These are phyloP conservation scores for Chymomyza fuscimana DNA, from an alignment of 2,888 invertebrate genomes.

Conservation along the genomic window DNA sequence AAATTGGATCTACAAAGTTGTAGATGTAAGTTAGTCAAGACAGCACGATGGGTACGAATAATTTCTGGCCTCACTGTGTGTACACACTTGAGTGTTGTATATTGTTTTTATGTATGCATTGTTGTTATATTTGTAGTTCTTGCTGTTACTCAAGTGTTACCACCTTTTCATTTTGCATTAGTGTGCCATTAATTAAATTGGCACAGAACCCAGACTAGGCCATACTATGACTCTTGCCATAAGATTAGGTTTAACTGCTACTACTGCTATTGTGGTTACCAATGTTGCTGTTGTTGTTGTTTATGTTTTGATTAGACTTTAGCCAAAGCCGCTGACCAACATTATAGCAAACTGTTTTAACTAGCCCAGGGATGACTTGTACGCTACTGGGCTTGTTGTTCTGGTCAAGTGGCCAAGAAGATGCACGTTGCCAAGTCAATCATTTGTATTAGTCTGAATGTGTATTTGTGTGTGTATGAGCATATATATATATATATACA, in stretches of 20 bases:
- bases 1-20: too few relatives aligned
- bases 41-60: too few relatives aligned
- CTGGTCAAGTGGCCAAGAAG: background rate
- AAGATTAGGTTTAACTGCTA: background rate
- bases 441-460: background rate
- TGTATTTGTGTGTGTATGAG: background rate
- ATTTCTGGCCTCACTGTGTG: too few relatives aligned
- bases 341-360: constrained; percentile 35
- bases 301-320: constrained; percentile 60
- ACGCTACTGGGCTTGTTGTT: background rate
- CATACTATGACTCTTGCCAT: constrained; percentile 6
- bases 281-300: constrained; percentile 18
- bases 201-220: constrained; percentile 7
- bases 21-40: too few relatives aligned
- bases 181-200: constrained; percentile 58
- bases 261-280: background rate
- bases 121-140: background rate
- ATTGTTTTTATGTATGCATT: too few relatives aligned
- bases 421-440: background rate
- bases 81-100: too few relatives aligned
- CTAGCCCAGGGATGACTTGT: background rate
- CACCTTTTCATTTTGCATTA: constrained; percentile 25
- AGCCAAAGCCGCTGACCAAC: constrained; percentile 23
- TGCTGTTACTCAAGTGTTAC: constrained; percentile 43
- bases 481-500: too few relatives aligned